Evolutionary conservation across 2,113 vertebrate genomes (phyloP).

Genomic region (Melanerpes aurifrons): DNA sequence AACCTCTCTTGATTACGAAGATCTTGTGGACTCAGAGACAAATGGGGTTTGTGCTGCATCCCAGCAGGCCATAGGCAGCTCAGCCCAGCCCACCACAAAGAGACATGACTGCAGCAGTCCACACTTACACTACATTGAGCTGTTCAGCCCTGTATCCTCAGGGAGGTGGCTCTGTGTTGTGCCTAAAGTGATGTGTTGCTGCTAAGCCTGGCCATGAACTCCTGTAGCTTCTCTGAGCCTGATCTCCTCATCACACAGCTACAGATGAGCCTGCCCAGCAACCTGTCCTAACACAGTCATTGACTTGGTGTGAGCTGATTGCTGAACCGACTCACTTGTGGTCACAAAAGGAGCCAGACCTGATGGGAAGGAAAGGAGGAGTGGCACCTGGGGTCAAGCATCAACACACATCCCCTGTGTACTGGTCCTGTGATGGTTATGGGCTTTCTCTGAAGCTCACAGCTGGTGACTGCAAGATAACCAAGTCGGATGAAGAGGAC

Average conservation of each 20-base stretch:
- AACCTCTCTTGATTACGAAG: background rate
- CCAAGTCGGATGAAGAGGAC: background rate
- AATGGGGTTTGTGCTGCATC: background rate
- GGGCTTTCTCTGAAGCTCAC: background rate
- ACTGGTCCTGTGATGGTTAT: background rate
- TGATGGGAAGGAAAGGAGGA: background rate
- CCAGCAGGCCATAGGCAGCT: background rate
- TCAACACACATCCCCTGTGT: background rate
- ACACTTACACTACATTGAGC: background rate
- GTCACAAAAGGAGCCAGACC: background rate
- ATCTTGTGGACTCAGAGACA: background rate
- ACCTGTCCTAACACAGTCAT: background rate
- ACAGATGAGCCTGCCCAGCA: background rate
- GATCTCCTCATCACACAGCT: background rate
- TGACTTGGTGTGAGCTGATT: accelerated
- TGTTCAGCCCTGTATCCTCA: background rate
- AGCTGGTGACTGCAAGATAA: background rate
- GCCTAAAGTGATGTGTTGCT: accelerated
- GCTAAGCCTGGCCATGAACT: background rate
- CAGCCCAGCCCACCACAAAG: background rate
- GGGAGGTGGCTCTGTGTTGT: background rate
- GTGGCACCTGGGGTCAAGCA: background rate
- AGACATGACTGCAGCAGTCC: background rate
- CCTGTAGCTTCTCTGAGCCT: background rate
- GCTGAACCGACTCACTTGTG: background rate